Base-by-base conservation (phyloP, 2,888 invertebrate genomes). In the Nesidiocoris tenuis region DNA sequence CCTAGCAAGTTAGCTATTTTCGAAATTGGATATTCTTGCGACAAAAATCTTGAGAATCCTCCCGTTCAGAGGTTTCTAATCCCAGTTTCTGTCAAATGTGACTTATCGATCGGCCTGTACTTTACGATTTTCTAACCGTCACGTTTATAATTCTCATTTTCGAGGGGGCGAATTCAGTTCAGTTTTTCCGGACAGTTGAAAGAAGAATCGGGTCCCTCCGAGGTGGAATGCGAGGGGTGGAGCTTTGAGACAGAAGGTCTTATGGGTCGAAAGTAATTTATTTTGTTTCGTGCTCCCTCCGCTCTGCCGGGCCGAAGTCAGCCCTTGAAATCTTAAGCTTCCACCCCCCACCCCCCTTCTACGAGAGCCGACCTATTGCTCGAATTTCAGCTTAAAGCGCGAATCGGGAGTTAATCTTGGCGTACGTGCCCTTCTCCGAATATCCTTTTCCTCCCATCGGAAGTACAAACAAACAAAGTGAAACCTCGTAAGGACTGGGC, bases 221-320 rank as follows among this genome's bases (percentile, higher is more conserved):
- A 65, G 17, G 18, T 22, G 25, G 18, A 39, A 39, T 25, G 65
- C 25, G 39, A 19, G 25, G 64, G 65, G n/a, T n/a, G 39, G 39
- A 65, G 25, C 19, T 18, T 17, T 64, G 23, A 22, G 56, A 21
- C 12, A 55, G 17, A 55, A 56, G 56, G 67, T 55, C 67, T 67
- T 67, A 55, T 67, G 67, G 67, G 67, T 67, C 67, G 67, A 67
- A 70, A 59, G 59, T 70, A 70, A 70, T 70, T 70, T 70, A 70
- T 70, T 70, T 67, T 59, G 70, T 70, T 70, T 70, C 70, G 70
- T 70, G 70, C 59, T 70, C 39, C 39, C 24, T 59, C 61, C 61
- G 23, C 21, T 70, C 59, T 39, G 39, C 39, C 39, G 39, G 39
- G 5, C 39, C 12, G 12, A 39, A 39, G 39, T 39, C 39, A 39